These are phyloP conservation scores for Delichon dasypus DNA, from an alignment of 2,797 vertebrate species.

Conservation along the genomic window DNA sequence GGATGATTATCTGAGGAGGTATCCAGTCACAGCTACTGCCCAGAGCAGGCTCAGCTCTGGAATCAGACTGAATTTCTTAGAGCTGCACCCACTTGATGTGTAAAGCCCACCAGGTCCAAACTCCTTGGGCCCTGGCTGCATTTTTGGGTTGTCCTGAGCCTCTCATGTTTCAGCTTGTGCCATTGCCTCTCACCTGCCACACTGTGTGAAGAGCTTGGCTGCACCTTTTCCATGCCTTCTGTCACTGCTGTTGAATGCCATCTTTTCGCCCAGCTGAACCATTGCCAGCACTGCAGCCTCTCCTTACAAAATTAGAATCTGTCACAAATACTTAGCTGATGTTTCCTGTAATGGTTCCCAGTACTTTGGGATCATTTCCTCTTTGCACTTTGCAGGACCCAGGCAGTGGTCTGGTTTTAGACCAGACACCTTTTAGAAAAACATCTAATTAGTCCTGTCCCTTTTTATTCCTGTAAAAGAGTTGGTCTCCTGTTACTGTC, in stretches of 20 bases:
- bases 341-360: not conserved
- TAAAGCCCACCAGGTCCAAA: rapidly evolving
- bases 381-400: not conserved
- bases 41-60: not conserved
- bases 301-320: not conserved
- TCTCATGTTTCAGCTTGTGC: not conserved
- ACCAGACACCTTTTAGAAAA: not conserved
- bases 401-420: not conserved
- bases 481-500: not conserved
- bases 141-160: not conserved
- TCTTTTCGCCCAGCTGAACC: not conserved
- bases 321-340: not conserved
- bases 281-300: not conserved
- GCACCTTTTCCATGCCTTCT: not conserved
- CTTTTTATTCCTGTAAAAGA: not conserved
- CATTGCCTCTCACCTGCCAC: not conserved
- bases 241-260: not conserved
- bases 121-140: not conserved
- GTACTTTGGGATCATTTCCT: not conserved
- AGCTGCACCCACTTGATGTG: not conserved
- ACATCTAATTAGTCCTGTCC: not conserved
- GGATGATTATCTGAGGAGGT: not conserved
- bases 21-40: not conserved
- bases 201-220: not conserved
- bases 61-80: not conserved